Base-by-base conservation (phyloP, 2,888 invertebrate genomes). In the Lordiphosa andalusiaca region DNA sequence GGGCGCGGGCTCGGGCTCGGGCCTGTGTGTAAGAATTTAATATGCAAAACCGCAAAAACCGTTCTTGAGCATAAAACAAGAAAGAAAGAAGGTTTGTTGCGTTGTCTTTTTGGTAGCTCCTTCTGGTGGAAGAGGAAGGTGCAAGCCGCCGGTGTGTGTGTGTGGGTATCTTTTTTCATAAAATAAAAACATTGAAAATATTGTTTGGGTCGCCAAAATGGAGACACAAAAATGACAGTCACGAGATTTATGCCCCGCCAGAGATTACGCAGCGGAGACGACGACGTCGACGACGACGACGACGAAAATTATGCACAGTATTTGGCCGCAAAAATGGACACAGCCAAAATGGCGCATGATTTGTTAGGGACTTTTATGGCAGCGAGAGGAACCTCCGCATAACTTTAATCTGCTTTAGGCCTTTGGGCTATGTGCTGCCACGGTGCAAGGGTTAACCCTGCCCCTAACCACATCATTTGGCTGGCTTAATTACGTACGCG, bases 201-300 rank as follows among this genome's bases (percentile, higher is more conserved):
- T 85, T 85, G 81, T 85, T 85, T 85, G 84, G 85, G 82, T 85
- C 85, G 82, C 84, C 85, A 83, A 84, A 84, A 85, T 85, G 87
- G 84, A 86, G 87, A 86, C 87, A 86, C 84, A 85, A 86, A 85
- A 85, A 85, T 85, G 84, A 87, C 85, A 86, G 84, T 73, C 69
- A 69, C 62, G 82, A 87, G 85, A 85, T 85, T 87, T 85, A 85
- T 85, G 84, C 75, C 78, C 61, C 72, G 78, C 69, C 82, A 73
- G 33, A 83, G 85, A 85, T 83, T 83, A 83, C 84, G 78, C 85
- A 83, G 80, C 51, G 49, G 46, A 58, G 12, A 44, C 35, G 6
- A 30, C 6, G 44, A 71, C 78, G 69, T 67, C 83, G 65, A 62
- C 71, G 37, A 59, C 44, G 53, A 58, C 53, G 25, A 25, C 25